Evolutionary conservation across 2,797 vertebrate genomes (phyloP).

Genomic region (Sebastes flavidus): DNA sequence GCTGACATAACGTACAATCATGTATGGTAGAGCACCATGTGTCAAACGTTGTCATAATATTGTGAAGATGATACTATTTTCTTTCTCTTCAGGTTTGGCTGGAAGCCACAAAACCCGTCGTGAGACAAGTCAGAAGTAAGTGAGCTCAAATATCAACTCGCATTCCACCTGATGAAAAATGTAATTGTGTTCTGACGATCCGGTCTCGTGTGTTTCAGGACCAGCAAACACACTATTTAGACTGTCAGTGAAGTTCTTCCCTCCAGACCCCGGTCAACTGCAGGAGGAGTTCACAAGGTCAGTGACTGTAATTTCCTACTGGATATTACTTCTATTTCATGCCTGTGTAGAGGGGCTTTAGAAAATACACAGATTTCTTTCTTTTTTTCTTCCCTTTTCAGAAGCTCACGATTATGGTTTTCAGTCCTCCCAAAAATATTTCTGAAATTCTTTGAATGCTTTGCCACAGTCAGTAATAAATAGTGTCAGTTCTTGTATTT

Average conservation of each 20-base stretch:
- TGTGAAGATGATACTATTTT: constrained; percentile 11
- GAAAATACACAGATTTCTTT: not conserved
- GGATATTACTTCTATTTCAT: constrained; percentile 30
- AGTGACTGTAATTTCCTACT: constrained; percentile 51
- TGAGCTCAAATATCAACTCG: constrained; percentile 29
- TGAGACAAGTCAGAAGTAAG: constrained; percentile 95
- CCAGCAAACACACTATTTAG: constrained; percentile 90
- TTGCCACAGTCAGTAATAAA: not conserved
- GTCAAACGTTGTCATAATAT: not conserved
- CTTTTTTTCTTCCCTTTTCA: not conserved
- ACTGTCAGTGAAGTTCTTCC: constrained; percentile 97
- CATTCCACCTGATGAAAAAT: not conserved
- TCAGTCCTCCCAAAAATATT: not conserved
- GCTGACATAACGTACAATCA: not conserved
- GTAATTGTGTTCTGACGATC: not conserved
- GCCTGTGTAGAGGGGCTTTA: constrained; percentile 12
- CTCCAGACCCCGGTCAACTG: constrained; percentile 96
- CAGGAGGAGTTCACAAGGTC: constrained; percentile 96
- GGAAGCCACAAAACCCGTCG: constrained; percentile 91
- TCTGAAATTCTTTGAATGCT: not conserved
- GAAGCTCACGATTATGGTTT: constrained; percentile 11
- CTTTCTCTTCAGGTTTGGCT: constrained; percentile 91
- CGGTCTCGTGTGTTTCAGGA: constrained; percentile 78
- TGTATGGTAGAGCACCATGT: not conserved
- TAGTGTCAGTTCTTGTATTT: not conserved